Evolutionary conservation across 2,888 invertebrate species (phyloP).

Genomic region (Phymatocera aterrima): DNA sequence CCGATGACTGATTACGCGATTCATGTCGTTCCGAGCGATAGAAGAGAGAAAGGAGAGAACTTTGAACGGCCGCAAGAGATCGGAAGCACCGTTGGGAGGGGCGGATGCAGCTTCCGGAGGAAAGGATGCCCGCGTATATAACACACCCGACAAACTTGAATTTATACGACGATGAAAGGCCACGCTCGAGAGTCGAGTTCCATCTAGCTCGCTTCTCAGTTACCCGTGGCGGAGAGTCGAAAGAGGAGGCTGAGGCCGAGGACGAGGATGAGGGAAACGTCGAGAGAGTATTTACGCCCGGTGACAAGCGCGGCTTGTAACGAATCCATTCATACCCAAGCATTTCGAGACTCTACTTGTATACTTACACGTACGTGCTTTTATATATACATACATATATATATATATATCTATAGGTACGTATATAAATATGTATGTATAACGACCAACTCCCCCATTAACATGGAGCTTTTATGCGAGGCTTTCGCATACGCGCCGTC

Average conservation of each 20-base stretch:
- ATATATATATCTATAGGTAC: neutral
- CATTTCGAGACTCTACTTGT: slow-evolving; percentile 33
- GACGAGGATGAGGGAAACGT: neutral
- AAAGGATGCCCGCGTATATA: slow-evolving; percentile 15
- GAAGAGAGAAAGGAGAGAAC: neutral
- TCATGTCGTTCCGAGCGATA: slow-evolving; percentile 1
- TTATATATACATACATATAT: neutral
- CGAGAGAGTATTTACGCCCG: slow-evolving; percentile 41
- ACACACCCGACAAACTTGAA: slow-evolving; percentile 35
- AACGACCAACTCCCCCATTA: neutral
- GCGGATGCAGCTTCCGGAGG: slow-evolving; percentile 22
- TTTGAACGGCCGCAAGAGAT: slow-evolving; percentile 7
- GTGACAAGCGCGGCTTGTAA: slow-evolving; percentile 54
- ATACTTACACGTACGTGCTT: neutral
- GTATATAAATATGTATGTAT: neutral
- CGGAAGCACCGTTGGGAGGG: slow-evolving; percentile 18
- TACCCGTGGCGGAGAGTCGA: neutral
- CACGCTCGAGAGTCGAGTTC: slow-evolving; percentile 18
- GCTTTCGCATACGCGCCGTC: neutral
- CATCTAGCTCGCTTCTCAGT: slow-evolving; percentile 11
- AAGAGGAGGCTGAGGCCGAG: neutral
- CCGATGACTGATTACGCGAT: slow-evolving; percentile 34
- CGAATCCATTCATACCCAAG: slow-evolving; percentile 56
- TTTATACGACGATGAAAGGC: slow-evolving; percentile 39
- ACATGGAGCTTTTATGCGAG: slow-evolving; percentile 8